phyloP scores from a whole-genome alignment of 2,888 invertebrate species.

The Acleris laterana region DNA sequence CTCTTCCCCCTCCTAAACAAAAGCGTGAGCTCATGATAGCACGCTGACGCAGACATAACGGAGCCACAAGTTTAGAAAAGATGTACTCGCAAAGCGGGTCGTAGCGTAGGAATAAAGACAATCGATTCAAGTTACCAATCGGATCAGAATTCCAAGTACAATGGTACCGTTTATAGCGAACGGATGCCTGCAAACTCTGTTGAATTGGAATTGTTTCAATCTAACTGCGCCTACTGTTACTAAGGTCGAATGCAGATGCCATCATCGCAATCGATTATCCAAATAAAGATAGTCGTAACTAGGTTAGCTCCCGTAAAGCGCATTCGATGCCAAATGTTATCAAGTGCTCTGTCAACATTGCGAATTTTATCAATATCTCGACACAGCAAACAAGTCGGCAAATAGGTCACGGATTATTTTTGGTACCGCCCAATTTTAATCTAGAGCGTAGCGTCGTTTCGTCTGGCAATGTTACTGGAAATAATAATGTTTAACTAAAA shows the following conservation, averaged over 20 bases:
- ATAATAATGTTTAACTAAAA: constrained; percentile 52
- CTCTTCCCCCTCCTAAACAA: constrained; percentile 57
- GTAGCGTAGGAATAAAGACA: constrained; percentile 58
- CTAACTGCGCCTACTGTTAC: constrained; percentile 24
- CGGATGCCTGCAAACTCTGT: constrained; percentile 39
- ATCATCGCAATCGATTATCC: constrained; percentile 57
- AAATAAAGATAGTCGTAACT: constrained; percentile 77
- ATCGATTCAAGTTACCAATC: constrained; percentile 44
- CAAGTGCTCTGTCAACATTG: constrained; percentile 74
- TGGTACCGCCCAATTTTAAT: constrained; percentile 53
- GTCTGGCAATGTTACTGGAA: constrained; percentile 62
- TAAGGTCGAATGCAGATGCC: constrained; percentile 39
- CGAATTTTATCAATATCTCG: constrained; percentile 71
- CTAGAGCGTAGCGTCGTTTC: constrained; percentile 53
- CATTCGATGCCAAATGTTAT: constrained; percentile 77
- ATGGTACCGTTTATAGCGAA: constrained; percentile 39
- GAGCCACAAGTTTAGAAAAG: constrained; percentile 30
- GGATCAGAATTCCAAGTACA: constrained; percentile 32
- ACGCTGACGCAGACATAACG: constrained; percentile 45
- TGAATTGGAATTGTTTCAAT: constrained; percentile 38
- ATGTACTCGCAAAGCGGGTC: constrained; percentile 26
- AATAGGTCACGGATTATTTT: constrained; percentile 74
- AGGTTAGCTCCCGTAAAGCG: constrained; percentile 77
- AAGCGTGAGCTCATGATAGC: constrained; percentile 51
- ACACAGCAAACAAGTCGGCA: constrained; percentile 63